Percentiles rank a stretch among this genome's conserved stretches.
These are phyloP conservation scores for Phalacrocorax carbo DNA, from an alignment of 2,113 vertebrate genomes.

Conservation along the genomic window DNA sequence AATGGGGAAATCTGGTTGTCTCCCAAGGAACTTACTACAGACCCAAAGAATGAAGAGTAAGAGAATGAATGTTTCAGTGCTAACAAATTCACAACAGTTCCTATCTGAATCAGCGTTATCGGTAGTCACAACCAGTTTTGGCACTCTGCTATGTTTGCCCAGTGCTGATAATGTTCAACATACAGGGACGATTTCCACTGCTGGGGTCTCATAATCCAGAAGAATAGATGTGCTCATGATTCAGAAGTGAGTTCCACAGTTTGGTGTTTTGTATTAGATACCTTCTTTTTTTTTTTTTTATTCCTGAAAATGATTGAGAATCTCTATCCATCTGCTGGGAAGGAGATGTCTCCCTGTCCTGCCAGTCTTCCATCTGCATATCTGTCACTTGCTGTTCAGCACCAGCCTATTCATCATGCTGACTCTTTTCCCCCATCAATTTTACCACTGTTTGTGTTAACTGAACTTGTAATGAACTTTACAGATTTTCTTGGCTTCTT, in stretches of 20 bases:
- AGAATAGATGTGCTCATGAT: background rate
- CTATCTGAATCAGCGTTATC: background rate
- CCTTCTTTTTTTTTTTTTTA: slow-evolving; percentile 15
- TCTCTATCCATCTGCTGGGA: slow-evolving; percentile 69
- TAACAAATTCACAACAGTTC: background rate
- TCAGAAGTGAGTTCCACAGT: background rate
- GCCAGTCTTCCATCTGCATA: slow-evolving; percentile 45
- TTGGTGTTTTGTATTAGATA: background rate
- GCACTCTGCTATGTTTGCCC: background rate
- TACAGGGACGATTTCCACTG: background rate
- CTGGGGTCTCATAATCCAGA: background rate
- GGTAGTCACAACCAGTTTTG: background rate
- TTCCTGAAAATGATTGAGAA: slow-evolving; percentile 65
- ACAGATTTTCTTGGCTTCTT: slow-evolving; percentile 27
- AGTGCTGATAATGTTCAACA: background rate
- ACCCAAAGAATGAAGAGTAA: background rate
- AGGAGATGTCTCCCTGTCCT: slow-evolving; percentile 56
- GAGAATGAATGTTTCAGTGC: background rate
- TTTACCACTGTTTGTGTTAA: slow-evolving; percentile 47
- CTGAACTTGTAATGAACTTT: slow-evolving; percentile 52
- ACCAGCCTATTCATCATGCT: slow-evolving; percentile 66
- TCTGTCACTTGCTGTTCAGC: slow-evolving; percentile 59
- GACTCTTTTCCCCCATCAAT: slow-evolving; percentile 54
- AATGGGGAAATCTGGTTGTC: background rate
- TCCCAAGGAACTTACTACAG: background rate